Conservation (phyloP, 2,888 invertebrate genomes). For the Baccha elongata region DNA sequence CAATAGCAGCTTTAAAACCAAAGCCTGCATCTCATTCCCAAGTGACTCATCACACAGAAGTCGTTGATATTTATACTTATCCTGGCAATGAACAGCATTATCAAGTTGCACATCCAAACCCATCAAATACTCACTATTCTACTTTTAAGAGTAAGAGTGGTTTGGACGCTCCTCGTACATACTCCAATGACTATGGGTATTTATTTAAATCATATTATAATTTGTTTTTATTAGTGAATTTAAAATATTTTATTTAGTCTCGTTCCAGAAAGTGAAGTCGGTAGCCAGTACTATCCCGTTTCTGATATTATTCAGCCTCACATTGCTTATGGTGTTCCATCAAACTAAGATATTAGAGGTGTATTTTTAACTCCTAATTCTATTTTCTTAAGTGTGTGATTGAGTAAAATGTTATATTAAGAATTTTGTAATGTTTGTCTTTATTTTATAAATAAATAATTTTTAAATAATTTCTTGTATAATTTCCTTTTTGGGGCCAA, state of each 20-base stretch:
- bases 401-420: background rate
- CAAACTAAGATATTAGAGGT: too few species aligned
- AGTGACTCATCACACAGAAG: background rate
- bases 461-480: too few species aligned
- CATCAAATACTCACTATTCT: constrained; percentile 26
- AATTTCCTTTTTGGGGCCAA: too few species aligned
- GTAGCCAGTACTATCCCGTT: constrained; percentile 12
- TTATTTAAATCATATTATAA: background rate
- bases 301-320: constrained; percentile 38
- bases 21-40: background rate
- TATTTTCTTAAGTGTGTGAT: background rate
- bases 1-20: constrained; percentile 7
- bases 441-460: constrained; percentile 13
- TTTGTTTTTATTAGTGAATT: background rate
- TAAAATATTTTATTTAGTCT: background rate
- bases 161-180: constrained; percentile 11
- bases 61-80: constrained; percentile 6
- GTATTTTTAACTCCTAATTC: too few species aligned
- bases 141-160: constrained; percentile 21
- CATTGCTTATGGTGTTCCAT: constrained; percentile 49
- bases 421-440: background rate
- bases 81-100: constrained; percentile 27
- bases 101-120: constrained; percentile 9
- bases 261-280: background rate
- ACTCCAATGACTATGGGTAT: constrained; percentile 33